These are phyloP conservation scores for Anguilla japonica DNA, from an alignment of 2,113 vertebrate species.

Conservation along the genomic window DNA sequence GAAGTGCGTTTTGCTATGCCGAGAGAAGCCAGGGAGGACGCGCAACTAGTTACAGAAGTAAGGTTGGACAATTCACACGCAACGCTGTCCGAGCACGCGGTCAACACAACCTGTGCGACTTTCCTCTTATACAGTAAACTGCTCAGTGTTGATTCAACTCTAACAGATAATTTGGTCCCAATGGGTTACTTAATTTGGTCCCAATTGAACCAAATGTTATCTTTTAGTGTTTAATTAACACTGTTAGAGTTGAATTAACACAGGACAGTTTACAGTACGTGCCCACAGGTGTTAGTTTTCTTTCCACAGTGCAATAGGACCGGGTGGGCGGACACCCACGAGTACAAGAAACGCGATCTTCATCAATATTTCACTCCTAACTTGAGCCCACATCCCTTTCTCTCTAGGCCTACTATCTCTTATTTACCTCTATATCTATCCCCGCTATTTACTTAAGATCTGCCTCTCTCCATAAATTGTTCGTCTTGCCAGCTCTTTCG, in stretches of 20 bases:
- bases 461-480: slow-evolving; percentile 48
- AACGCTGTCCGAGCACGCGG: background rate
- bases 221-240: no score
- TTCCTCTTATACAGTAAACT: slow-evolving; percentile 26
- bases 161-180: no score
- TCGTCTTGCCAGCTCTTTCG: background rate
- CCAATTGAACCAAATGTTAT: no score
- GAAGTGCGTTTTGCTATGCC: slow-evolving; percentile 31
- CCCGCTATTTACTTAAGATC: background rate
- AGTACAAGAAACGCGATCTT: slow-evolving; percentile 59
- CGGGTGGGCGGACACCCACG: slow-evolving; percentile 17
- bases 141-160: no score
- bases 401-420: slow-evolving; percentile 9
- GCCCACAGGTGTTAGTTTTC: slow-evolving; percentile 72
- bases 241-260: no score
- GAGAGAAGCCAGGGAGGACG: background rate
- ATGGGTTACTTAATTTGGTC: no score
- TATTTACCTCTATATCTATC: background rate
- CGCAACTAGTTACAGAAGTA: slow-evolving; percentile 6
- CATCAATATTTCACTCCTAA: slow-evolving; percentile 68
- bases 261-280: slow-evolving; percentile 39
- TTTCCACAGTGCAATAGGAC: slow-evolving; percentile 69
- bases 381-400: slow-evolving; percentile 42
- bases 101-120: background rate
- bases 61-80: slow-evolving; percentile 55